Conservation (phyloP, 2,113 vertebrate species). For the Trogon surrucura region DNA sequence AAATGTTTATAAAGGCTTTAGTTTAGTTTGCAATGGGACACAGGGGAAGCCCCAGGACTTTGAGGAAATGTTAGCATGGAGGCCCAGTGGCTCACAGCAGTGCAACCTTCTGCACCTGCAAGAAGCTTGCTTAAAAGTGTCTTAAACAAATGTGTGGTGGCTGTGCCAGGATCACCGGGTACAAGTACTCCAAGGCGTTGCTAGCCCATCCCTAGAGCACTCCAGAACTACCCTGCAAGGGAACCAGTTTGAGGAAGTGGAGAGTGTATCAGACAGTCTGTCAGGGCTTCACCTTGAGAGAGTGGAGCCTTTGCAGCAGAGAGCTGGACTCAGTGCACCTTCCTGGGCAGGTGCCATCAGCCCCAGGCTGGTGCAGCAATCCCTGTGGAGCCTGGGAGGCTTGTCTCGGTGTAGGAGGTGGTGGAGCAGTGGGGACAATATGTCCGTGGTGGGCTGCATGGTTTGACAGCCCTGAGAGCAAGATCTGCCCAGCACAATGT, state of each 20-base stretch:
- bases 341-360: not conserved
- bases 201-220: not conserved
- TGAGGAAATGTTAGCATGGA: not conserved
- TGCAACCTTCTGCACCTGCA: not conserved
- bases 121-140: not conserved
- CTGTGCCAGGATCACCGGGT: not conserved
- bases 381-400: not conserved
- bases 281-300: not conserved
- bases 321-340: not conserved
- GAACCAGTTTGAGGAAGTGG: not conserved
- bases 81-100: not conserved
- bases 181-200: not conserved
- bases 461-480: not conserved
- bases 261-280: rapidly evolving
- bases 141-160: not conserved
- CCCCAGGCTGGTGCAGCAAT: not conserved
- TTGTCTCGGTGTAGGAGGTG: not conserved
- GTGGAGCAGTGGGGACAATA: not conserved
- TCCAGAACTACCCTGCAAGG: not conserved
- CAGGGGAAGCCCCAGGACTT: not conserved
- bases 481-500: not conserved
- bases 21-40: not conserved
- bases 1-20: conserved; percentile 16
- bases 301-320: not conserved
- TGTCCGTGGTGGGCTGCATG: rapidly evolving